These are phyloP conservation scores for roundworm (Caenorhabditis elegans) DNA, from an alignment of 1,140 invertebrate species.

Conservation along the genomic window DNA sequence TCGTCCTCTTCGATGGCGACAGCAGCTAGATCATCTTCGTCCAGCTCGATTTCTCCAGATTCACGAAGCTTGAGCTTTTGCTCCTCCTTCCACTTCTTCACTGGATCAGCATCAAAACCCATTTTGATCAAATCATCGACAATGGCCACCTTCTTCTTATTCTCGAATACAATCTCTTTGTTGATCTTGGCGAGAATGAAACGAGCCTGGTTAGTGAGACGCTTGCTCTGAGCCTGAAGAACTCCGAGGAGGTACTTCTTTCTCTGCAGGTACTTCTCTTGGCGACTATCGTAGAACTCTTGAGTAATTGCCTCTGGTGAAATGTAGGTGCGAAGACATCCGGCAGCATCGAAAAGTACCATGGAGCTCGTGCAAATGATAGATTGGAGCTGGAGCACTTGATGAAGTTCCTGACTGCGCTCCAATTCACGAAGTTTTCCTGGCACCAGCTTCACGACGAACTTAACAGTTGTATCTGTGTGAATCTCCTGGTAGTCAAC, in stretches of 20 bases:
- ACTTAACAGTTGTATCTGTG: constrained; percentile 89
- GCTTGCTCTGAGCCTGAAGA: constrained; percentile 84
- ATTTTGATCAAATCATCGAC: constrained; percentile 82
- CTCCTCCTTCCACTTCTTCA: constrained; percentile 84
- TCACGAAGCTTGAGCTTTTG: constrained; percentile 67
- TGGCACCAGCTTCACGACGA: constrained; percentile 79
- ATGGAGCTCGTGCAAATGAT: constrained; percentile 79
- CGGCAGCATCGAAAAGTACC: constrained; percentile 87
- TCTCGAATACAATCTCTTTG: constrained; percentile 88
- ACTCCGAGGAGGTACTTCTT: constrained; percentile 89
- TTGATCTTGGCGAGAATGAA: constrained; percentile 98
- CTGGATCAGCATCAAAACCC: constrained; percentile 90
- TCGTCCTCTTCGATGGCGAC: constrained; percentile 62
- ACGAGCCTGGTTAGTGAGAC: constrained; percentile 72
- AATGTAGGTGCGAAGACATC: constrained; percentile 81
- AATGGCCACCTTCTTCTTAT: constrained; percentile 84
- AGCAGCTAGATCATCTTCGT: constrained; percentile 50
- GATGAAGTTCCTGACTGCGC: constrained; percentile 81
- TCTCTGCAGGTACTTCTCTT: constrained; percentile 81
- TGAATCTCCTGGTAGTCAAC: constrained; percentile 89
- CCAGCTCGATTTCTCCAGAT: constrained; percentile 56
- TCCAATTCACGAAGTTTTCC: constrained; percentile 80
- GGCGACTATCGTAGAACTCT: constrained; percentile 81
- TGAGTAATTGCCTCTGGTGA: constrained; percentile 79
- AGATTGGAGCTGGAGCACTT: constrained; percentile 81